Evolutionary conservation across 2,113 vertebrate species (phyloP), one percentile per base, ranked within the genome.

Genomic region (Scomber colias): DNA sequence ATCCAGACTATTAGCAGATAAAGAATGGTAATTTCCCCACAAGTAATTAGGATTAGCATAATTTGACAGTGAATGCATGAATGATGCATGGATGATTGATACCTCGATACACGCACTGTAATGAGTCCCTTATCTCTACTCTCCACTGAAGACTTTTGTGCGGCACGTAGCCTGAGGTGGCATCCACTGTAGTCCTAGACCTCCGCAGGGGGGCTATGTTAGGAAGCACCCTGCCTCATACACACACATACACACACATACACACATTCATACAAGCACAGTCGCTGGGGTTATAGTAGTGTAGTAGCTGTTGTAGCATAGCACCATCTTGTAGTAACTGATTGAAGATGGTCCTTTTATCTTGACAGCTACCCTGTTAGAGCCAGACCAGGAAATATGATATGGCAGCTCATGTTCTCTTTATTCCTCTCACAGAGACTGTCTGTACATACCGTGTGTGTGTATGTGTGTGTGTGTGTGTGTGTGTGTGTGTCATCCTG

Each of bases 11-110:
- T 93, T 93, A 92, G 89, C 82, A 86, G 90, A 93, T 90, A 92
- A 93, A 91, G 87, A 90, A 91, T 91, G 85, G 81, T 90, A 85
- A 92, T 92, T 91, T 88, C 81, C 90, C 89, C 70, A 78, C 61
- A 82, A 90, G 87, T 92, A 93, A 92, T 93, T 93, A 94, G 88
- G 92, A 93, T 92, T 93, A 88, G 91, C 93, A 94, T 94, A 93
- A 93, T 93, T 90, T 91, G 91, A 89, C 72, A 49, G 87, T 46
- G 79, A 89, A 80, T 84, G 88, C 87, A 92, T 88, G 89, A 90
- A 88, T 91, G 92, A 92, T 86, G 89, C 79, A 79, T 82, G 78
- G 81, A 82, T 91, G 91, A 94, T 92, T 93, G 92, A 94, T 94
- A 83, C n/a, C 84, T 93, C n/a, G 84, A 92, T 91, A 88, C 81